Evolutionary conservation across 2,888 invertebrate genomes (phyloP).

Genomic region (Chymomyza amoena): DNA sequence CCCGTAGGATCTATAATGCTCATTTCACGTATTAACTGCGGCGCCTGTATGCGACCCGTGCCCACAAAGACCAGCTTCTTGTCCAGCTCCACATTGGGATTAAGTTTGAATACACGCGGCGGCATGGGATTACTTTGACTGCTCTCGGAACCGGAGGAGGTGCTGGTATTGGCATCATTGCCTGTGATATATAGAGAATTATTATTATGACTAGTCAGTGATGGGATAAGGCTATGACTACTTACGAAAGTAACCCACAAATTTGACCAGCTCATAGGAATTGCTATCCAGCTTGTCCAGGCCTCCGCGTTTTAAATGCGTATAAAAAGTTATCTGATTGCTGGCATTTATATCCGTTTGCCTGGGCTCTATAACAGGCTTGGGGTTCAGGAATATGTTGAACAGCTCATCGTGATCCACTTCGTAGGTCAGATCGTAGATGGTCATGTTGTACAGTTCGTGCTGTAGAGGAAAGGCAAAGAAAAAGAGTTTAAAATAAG

Average conservation of each 20-base stretch:
- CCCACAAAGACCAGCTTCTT: conserved; percentile 86
- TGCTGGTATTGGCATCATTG: conserved; percentile 68
- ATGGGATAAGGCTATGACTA: conserved; percentile 52
- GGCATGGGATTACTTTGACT: conserved; percentile 67
- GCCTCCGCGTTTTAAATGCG: conserved; percentile 86
- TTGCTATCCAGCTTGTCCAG: conserved; percentile 81
- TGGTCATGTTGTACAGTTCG: conserved; percentile 87
- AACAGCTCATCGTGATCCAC: conserved; percentile 89
- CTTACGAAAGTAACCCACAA: conserved; percentile 92
- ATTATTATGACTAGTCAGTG: not conserved
- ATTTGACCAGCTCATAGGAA: conserved; percentile 88
- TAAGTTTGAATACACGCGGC: conserved; percentile 62
- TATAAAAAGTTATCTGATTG: conserved; percentile 86
- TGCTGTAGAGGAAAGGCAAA: conserved; percentile 79
- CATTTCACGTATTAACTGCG: conserved; percentile 91
- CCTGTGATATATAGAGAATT: conserved; percentile 52
- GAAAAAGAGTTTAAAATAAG: not conserved
- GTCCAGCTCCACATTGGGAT: conserved; percentile 78
- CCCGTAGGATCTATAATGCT: conserved; percentile 87
- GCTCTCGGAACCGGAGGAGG: conserved; percentile 53
- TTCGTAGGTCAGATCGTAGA: conserved; percentile 90
- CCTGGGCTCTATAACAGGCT: conserved; percentile 75
- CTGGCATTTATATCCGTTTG: conserved; percentile 78
- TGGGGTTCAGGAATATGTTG: conserved; percentile 84
- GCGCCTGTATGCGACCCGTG: conserved; percentile 88